Evolutionary conservation across 2,888 invertebrate genomes (phyloP).

Genomic region (Drosophila ezoana): DNA sequence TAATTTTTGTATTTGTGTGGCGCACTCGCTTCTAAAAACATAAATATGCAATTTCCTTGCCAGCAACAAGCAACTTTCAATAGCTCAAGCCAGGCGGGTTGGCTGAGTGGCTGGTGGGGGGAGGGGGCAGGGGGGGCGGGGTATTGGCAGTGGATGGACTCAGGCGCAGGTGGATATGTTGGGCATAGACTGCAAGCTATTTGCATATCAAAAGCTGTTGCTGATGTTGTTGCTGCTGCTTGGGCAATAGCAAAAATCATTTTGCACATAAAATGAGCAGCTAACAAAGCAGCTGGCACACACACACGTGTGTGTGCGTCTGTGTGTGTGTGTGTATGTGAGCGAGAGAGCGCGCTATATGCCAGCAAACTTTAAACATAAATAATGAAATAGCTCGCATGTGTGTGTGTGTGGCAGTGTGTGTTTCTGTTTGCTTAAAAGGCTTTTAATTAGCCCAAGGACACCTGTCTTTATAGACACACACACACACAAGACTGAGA

Average conservation of each 20-base stretch:
- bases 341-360: constrained; percentile 9
- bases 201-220: constrained; percentile 70
- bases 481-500: constrained; percentile 11
- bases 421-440: constrained; percentile 31
- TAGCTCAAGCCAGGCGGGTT: constrained; percentile 9
- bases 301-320: not conserved
- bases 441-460: constrained; percentile 76
- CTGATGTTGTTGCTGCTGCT: constrained; percentile 12
- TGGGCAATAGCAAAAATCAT: constrained; percentile 55
- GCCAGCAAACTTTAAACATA: constrained; percentile 55
- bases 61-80: constrained; percentile 45
- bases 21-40: constrained; percentile 39
- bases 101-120: not conserved
- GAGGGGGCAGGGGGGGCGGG: not conserved
- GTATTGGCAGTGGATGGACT: not conserved
- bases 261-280: constrained; percentile 68
- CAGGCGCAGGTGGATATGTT: not conserved
- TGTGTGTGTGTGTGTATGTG: constrained; percentile 1
- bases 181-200: constrained; percentile 52
- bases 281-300: constrained; percentile 20
- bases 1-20: constrained; percentile 46
- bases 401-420: constrained; percentile 1
- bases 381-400: constrained; percentile 53
- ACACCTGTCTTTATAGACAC: constrained; percentile 40
- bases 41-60: constrained; percentile 74